Percentiles rank a stretch among this genome's conserved stretches.
Conservation (phyloP, 2,888 invertebrate species). For the Aquatica leii region DNA sequence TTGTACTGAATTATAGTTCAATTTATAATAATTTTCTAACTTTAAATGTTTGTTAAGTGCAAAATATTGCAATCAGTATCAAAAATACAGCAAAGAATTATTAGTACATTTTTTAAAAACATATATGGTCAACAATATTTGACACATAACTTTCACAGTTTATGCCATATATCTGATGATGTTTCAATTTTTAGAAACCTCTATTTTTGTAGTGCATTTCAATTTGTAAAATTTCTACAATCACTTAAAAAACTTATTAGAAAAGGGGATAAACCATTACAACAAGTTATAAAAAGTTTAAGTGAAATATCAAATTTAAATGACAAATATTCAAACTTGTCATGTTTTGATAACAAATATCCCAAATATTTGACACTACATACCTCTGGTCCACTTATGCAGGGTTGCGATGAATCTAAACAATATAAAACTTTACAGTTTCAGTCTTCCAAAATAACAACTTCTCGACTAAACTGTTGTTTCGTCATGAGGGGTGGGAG, state of each 20-base stretch:
- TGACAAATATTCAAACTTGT: not conserved
- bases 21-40: no score
- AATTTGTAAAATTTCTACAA: slow-evolving; percentile 16
- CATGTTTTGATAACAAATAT: slow-evolving; percentile 1
- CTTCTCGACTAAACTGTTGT: slow-evolving; percentile 7
- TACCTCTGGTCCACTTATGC: slow-evolving; percentile 9
- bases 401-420: slow-evolving; percentile 13
- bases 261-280: slow-evolving; percentile 10
- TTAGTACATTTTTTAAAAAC: slow-evolving; percentile 3
- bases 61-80: no score
- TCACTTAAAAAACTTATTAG: slow-evolving; percentile 14
- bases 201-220: not conserved
- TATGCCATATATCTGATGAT: slow-evolving; percentile 8
- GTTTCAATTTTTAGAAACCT: slow-evolving; percentile 14
- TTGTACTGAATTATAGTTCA: no score
- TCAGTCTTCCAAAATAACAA: slow-evolving; percentile 10
- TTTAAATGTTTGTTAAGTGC: no score
- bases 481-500: slow-evolving; percentile 6
- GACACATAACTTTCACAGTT: slow-evolving; percentile 13
- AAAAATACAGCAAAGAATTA: no score
- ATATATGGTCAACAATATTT: slow-evolving; percentile 9
- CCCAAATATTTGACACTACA: slow-evolving; percentile 7
- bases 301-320: slow-evolving; percentile 9
- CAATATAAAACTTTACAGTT: slow-evolving; percentile 12
- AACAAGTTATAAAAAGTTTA: slow-evolving; percentile 11